Conservation (phyloP, 2,113 vertebrate genomes). For the Oncorhynchus gorbuscha region DNA sequence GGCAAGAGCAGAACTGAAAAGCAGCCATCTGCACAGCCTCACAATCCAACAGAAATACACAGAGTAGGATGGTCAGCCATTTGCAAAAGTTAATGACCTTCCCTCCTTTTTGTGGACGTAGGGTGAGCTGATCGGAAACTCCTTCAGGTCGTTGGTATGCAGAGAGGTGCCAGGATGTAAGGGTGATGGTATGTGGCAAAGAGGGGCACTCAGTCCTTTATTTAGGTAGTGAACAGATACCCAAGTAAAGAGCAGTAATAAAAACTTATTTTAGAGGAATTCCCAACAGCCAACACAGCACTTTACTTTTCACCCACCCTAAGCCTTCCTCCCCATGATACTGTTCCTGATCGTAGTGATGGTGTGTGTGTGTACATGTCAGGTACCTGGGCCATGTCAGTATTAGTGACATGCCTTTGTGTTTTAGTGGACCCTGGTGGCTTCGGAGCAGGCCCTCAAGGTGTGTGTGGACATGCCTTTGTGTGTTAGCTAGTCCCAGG, state of each 20-base stretch:
- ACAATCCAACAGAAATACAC: not conserved
- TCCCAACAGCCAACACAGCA: too few species aligned
- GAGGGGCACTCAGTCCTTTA: conserved; percentile 30
- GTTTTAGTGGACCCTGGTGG: too few species aligned
- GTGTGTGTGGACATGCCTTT: not conserved
- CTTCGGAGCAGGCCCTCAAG: too few species aligned
- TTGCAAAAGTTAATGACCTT: conserved; percentile 11
- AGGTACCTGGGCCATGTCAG: too few species aligned
- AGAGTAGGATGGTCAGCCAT: conserved; percentile 10
- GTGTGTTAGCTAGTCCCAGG: not conserved
- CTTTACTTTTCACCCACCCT: too few species aligned
- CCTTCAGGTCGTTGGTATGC: conserved; percentile 48
- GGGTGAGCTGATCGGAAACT: conserved; percentile 56
- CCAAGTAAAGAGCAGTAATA: not conserved
- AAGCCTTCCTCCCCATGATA: too few species aligned
- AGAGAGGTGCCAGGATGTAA: conserved; percentile 21
- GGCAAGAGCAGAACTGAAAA: conserved; percentile 6
- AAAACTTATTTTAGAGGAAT: too few species aligned
- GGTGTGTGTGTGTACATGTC: not conserved
- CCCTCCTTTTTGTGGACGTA: conserved; percentile 11
- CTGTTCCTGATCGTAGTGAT: not conserved
- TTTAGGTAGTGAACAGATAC: conserved; percentile 14
- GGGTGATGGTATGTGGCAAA: conserved; percentile 40
- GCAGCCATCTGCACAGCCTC: not conserved
- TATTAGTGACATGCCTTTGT: too few species aligned